These are phyloP conservation scores for Atopsyche davidsoni DNA, from an alignment of 1,140 invertebrate genomes.

Conservation along the genomic window DNA sequence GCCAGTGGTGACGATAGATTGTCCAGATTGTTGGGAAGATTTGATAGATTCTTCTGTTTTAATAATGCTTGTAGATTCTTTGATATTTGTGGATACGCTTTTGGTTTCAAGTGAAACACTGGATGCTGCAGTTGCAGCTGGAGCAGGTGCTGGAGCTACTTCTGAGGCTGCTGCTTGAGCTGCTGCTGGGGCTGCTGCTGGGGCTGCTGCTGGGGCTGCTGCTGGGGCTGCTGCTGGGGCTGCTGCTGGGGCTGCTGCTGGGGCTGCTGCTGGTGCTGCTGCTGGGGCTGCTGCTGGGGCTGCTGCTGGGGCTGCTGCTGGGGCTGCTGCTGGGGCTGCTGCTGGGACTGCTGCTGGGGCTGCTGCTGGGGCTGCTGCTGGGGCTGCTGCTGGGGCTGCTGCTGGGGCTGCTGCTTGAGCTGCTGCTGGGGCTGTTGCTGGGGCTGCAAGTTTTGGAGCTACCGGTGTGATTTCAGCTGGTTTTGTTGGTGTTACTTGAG, in stretches of 20 bases:
- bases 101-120: constrained; percentile 26
- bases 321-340: constrained; percentile 27
- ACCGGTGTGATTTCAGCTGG: constrained; percentile 1
- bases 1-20: constrained; percentile 36
- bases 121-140: too few relatives aligned
- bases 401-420: constrained; percentile 30
- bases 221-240: constrained; percentile 9
- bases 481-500: constrained; percentile 17
- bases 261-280: constrained; percentile 17
- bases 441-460: constrained; percentile 4
- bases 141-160: constrained; percentile 7
- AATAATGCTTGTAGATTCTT: not conserved
- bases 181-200: not conserved
- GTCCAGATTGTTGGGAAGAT: constrained; percentile 18
- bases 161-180: constrained; percentile 11
- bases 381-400: constrained; percentile 10
- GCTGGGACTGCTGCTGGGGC: constrained; percentile 28
- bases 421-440: constrained; percentile 23
- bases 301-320: constrained; percentile 10
- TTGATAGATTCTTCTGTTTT: not conserved
- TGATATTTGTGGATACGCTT: constrained; percentile 1
- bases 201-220: constrained; percentile 3
- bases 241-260: constrained; percentile 29
- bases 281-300: constrained; percentile 10
- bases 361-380: constrained; percentile 7